Evolutionary conservation across 64 coral and sea anemone genomes (phyloP).

Genomic region (Porites australiensis): DNA sequence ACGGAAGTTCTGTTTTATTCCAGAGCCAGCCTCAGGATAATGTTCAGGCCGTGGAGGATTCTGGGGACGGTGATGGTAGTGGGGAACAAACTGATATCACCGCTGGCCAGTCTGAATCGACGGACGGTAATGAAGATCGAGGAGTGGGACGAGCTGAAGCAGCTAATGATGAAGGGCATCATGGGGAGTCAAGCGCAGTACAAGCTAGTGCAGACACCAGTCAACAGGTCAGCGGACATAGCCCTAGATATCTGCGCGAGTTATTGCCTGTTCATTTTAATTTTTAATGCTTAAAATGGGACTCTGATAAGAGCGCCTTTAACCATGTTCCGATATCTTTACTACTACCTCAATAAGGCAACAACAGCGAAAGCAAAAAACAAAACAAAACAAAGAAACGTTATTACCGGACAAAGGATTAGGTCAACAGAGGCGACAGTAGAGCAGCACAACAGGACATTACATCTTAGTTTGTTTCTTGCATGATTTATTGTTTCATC

Average conservation of each 20-base stretch:
- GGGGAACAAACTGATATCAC: conserved; percentile 55
- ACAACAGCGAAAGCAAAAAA: too few relatives aligned
- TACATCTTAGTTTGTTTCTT: too few relatives aligned
- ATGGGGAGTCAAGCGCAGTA: conserved; percentile 64
- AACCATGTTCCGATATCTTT: too few relatives aligned
- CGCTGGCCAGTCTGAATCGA: conserved; percentile 80
- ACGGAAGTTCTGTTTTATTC: neutral
- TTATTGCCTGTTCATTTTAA: neutral
- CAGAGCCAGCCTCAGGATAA: conserved; percentile 64
- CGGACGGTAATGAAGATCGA: conserved; percentile 64
- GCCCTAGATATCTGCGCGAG: neutral
- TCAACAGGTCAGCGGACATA: conserved; percentile 50
- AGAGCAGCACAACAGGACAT: too few relatives aligned
- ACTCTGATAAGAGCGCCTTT: too few relatives aligned
- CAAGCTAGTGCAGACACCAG: conserved; percentile 57
- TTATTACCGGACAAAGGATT: too few relatives aligned
- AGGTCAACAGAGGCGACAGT: too few relatives aligned
- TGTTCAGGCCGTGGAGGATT: conserved; percentile 82
- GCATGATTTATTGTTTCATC: too few relatives aligned
- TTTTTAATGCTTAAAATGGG: too few relatives aligned
- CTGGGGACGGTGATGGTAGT: conserved; percentile 70
- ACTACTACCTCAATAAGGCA: too few relatives aligned
- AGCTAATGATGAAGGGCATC: conserved; percentile 71
- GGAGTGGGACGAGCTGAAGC: conserved; percentile 77
- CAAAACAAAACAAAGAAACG: too few relatives aligned